Evolutionary conservation across 1,140 invertebrate genomes (phyloP).

Genomic region (Danaus melanippus): DNA sequence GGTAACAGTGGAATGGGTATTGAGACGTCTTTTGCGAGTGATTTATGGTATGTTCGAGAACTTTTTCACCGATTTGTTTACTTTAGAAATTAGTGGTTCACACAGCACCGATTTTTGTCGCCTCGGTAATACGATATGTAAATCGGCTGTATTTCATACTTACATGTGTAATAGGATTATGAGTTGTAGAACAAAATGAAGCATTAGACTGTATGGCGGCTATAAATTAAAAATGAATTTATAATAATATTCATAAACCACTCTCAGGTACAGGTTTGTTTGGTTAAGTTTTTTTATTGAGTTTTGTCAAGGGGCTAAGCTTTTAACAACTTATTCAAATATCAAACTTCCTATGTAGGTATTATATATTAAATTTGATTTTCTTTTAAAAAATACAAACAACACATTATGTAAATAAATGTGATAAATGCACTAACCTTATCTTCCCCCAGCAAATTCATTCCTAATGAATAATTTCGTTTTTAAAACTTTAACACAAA

Average conservation of each 20-base stretch:
- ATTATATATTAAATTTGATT: no score
- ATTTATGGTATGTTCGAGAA: conserved; percentile 55
- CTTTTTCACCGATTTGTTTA: conserved; percentile 66
- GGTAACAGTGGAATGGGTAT: conserved; percentile 49
- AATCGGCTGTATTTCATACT: conserved; percentile 45
- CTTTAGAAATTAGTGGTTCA: conserved; percentile 64
- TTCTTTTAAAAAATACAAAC: no score
- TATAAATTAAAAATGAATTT: conserved; percentile 16
- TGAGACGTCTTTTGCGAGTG: conserved; percentile 60
- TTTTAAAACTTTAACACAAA: background rate
- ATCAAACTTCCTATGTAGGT: no score
- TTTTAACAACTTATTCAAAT: no score
- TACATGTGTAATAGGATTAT: conserved; percentile 33
- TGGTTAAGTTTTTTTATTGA: background rate
- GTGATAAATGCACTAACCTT: no score
- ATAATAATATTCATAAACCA: conserved; percentile 7
- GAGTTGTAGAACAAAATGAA: conserved; percentile 25
- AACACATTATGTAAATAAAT: no score
- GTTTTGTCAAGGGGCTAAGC: background rate
- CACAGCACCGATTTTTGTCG: conserved; percentile 50
- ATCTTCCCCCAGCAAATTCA: no score
- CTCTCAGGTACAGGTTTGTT: background rate
- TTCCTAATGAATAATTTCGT: no score
- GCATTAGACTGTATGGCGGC: conserved; percentile 10
- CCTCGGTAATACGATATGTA: conserved; percentile 46